These are phyloP conservation scores for Reinhardtius hippoglossoides DNA, from an alignment of 2,113 vertebrate species.

Conservation along the genomic window DNA sequence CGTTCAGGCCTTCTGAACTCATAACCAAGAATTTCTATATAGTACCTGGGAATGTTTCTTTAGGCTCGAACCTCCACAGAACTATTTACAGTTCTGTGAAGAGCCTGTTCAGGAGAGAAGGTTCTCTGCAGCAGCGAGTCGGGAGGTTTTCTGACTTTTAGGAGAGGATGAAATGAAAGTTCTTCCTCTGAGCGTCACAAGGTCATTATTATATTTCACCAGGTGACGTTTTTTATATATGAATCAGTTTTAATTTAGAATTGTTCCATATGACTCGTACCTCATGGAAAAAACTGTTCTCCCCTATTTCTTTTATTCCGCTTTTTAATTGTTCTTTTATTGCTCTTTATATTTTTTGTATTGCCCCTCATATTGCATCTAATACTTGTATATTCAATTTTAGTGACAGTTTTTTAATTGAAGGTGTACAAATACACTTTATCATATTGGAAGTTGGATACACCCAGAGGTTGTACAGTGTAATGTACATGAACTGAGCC, in stretches of 20 bases:
- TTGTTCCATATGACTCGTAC: too few species aligned
- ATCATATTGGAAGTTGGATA: slow-evolving; percentile 29
- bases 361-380: too few species aligned
- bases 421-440: too few species aligned
- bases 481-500: neutral
- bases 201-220: too few species aligned
- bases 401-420: too few species aligned
- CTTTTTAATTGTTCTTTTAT: too few species aligned
- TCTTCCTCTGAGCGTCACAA: neutral
- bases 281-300: too few species aligned
- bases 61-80: neutral
- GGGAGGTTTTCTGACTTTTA: neutral
- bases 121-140: neutral
- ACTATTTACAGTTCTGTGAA: neutral
- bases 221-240: too few species aligned
- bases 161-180: neutral
- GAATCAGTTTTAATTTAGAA: too few species aligned
- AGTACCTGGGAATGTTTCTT: slow-evolving; percentile 23
- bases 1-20: neutral
- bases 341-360: too few species aligned
- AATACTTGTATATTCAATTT: too few species aligned
- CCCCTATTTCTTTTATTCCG: too few species aligned
- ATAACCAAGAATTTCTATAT: neutral
- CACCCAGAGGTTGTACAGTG: slow-evolving; percentile 14
- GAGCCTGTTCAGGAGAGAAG: neutral